Percentiles rank a stretch among this genome's conserved stretches.
phyloP scores from a whole-genome alignment of 2,797 vertebrate species.

The Varecia variegata region DNA sequence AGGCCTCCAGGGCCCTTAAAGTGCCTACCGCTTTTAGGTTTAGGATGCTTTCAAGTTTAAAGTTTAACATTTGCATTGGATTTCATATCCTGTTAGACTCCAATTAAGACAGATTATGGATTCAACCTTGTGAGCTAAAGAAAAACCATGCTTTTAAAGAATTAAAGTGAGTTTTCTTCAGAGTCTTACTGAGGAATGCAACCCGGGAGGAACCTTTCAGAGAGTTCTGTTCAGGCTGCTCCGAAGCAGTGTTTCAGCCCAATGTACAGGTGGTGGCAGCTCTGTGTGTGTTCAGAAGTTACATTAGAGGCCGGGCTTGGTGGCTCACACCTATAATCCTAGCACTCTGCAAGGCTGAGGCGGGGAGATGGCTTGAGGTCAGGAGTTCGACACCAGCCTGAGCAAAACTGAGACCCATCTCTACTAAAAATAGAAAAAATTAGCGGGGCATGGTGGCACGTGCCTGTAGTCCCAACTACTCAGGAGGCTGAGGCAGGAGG shows the following conservation, averaged over 20 bases:
- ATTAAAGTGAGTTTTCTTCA: not conserved
- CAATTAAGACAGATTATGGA: not conserved
- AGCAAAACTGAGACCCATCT: no score
- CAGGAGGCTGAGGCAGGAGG: no score
- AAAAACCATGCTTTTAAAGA: not conserved
- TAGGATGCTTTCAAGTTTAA: not conserved
- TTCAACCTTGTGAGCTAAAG: not conserved
- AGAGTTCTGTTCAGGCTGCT: not conserved
- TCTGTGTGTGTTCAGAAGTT: not conserved
- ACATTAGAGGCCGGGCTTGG: not conserved
- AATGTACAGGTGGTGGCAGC: not conserved
- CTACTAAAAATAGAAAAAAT: no score
- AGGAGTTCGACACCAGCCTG: no score
- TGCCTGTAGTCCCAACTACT: no score
- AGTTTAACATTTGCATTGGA: not conserved
- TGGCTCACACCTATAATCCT: no score
- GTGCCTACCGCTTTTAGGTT: not conserved
- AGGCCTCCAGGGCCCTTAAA: not conserved
- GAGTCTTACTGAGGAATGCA: not conserved
- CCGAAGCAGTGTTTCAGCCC: not conserved
- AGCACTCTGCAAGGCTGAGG: no score
- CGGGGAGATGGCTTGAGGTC: no score
- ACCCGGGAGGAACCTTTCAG: not conserved
- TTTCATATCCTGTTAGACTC: not conserved
- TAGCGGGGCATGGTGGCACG: accelerated